Evolutionary conservation across 2,888 invertebrate species (phyloP), one percentile per base, ranked within the genome.

Genomic region (Chydorus sphaericus): DNA sequence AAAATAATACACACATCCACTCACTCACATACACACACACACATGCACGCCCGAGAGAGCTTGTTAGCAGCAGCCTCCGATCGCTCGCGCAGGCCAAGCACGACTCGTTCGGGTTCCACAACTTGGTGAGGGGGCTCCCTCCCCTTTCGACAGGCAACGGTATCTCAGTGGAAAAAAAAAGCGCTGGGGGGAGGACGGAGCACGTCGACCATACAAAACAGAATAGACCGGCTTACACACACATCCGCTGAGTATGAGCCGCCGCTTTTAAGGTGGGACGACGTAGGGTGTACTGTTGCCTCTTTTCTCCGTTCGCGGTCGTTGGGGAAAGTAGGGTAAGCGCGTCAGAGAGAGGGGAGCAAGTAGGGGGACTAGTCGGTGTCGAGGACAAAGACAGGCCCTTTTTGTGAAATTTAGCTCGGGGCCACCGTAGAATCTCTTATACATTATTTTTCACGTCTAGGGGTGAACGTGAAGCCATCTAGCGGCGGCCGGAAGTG

Each of bases 401-500:
- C n/a, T 23, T 44, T 44, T 44, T 26, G 26, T 44, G 8, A 14
- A 23, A 26, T 26, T 23, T 28, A 44, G 44, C 44, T 14, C 44
- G 23, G 26, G 10, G 44, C 26, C 44, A 26, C 26, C 14, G 18
- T 23, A 44, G 10, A 23, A 18, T 26, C 44, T 28, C 44, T 28
- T 44, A 44, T 5, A 44, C n/a, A n/a, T n/a, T n/a, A n/a, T n/a
- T n/a, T n/a, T n/a, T n/a, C n/a, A n/a, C n/a, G n/a, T n/a, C n/a
- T n/a, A 39, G 28, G n/a, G 44, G 8, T 14, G 26, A 44, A 11
- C 33, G 20, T 26, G 26, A 37, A 52, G 33, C 31, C 52, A 31
- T 52, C 52, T 52, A 52, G 52, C 52, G 52, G 31, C 36, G 23
- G 37, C 52, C 52, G 52, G 52, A 52, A 52, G 52, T 52, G 31